A percentile compares a stretch with the other conserved stretches of the same genome.
These are phyloP conservation scores for Acanthosoma haemorrhoidale DNA, from an alignment of 2,888 invertebrate genomes.

Conservation along the genomic window DNA sequence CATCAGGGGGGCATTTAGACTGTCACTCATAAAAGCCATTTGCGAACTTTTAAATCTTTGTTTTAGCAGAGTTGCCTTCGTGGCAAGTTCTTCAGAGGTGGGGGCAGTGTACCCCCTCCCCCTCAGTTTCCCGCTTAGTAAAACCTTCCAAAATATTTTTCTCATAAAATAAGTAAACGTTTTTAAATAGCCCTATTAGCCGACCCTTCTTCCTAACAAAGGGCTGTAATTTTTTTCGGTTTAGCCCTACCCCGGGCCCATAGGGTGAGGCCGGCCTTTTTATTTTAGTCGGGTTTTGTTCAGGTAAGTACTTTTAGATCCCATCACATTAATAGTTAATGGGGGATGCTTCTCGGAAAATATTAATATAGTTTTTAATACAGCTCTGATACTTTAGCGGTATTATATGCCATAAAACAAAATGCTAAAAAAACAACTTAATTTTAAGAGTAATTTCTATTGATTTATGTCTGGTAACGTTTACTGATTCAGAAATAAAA, in stretches of 20 bases:
- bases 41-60: conserved; percentile 21
- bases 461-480: no score
- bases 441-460: no score
- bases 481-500: no score
- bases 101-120: background rate
- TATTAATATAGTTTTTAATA: no score
- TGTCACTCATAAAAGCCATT: conserved; percentile 27
- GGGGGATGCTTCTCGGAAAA: no score
- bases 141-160: conserved; percentile 11
- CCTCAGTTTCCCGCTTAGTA: background rate
- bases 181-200: conserved; percentile 24
- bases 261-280: background rate
- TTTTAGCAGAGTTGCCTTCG: background rate
- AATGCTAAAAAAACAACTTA: no score
- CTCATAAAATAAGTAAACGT: conserved; percentile 23
- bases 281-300: background rate
- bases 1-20: background rate
- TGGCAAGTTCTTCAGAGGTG: background rate
- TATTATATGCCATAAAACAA: no score
- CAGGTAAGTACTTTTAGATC: no score
- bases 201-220: background rate
- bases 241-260: background rate
- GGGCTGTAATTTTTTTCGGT: background rate
- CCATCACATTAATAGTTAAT: no score
- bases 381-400: no score